phyloP scores from a whole-genome alignment of 30 jellyfish, hydroid and myxozoan species.

The Pelagia noctiluca region DNA sequence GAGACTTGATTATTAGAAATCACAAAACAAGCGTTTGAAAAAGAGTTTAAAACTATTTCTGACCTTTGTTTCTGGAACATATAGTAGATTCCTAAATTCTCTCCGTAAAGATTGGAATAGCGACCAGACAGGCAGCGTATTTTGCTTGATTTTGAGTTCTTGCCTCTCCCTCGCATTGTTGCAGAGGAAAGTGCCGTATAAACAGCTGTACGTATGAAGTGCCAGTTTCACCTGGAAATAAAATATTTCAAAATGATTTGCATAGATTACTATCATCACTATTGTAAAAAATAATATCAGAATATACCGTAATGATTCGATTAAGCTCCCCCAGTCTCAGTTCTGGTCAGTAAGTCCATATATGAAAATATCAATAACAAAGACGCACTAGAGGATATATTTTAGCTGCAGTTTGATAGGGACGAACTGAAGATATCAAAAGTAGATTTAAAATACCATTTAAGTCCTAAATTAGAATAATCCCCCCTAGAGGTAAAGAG shows the following conservation, averaged over 20 bases:
- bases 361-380: too few relatives aligned
- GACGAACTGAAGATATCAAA: too few relatives aligned
- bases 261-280: not conserved
- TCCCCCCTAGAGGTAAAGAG: too few relatives aligned
- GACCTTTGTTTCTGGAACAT: slow-evolving; percentile 61
- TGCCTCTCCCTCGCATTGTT: slow-evolving; percentile 79
- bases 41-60: not conserved
- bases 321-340: too few relatives aligned
- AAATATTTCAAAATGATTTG: not conserved
- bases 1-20: not conserved
- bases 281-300: not conserved
- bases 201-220: slow-evolving; percentile 88
- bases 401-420: too few relatives aligned
- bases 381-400: too few relatives aligned
- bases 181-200: slow-evolving; percentile 92
- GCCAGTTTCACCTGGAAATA: slow-evolving; percentile 81
- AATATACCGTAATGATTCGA: too few relatives aligned
- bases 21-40: not conserved
- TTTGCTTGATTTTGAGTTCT: slow-evolving; percentile 57
- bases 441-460: too few relatives aligned
- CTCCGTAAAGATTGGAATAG: slow-evolving; percentile 55
- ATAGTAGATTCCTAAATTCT: slow-evolving; percentile 76
- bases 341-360: too few relatives aligned
- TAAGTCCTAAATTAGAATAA: too few relatives aligned
- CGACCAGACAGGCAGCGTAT: slow-evolving; percentile 85